These are phyloP conservation scores for Porites australiensis DNA, from an alignment of 64 coral and sea anemone species.

Conservation along the genomic window DNA sequence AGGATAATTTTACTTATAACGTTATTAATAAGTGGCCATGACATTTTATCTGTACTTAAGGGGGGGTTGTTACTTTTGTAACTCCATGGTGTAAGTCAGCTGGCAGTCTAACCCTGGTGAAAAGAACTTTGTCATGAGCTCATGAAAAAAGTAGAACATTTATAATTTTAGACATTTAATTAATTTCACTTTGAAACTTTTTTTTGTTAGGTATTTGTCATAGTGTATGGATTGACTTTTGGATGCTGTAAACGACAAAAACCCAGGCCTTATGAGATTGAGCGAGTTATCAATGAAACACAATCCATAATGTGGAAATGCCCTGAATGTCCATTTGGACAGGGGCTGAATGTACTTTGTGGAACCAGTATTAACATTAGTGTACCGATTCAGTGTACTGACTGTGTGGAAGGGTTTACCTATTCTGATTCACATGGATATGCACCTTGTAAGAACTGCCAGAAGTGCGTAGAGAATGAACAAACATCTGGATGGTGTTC, in stretches of 20 bases:
- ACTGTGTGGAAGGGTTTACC: not conserved
- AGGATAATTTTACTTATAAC: too few relatives aligned
- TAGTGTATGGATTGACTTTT: not conserved
- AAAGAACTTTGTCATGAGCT: too few relatives aligned
- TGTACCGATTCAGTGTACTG: not conserved
- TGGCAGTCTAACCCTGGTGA: too few relatives aligned
- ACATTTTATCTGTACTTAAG: too few relatives aligned
- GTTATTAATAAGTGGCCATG: too few relatives aligned
- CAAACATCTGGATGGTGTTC: not conserved
- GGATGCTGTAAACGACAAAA: not conserved
- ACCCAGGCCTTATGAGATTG: not conserved
- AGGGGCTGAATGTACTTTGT: not conserved
- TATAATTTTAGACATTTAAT: too few relatives aligned
- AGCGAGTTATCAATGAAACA: not conserved
- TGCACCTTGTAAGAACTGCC: not conserved
- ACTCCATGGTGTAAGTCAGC: too few relatives aligned
- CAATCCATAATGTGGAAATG: slow-evolving; percentile 7
- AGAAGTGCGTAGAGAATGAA: not conserved
- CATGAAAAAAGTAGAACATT: too few relatives aligned
- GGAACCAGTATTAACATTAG: not conserved
- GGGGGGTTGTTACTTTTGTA: too few relatives aligned
- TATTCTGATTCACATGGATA: not conserved
- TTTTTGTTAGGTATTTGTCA: too few relatives aligned
- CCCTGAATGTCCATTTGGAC: not conserved
- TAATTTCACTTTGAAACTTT: too few relatives aligned